Conservation (phyloP, 2,888 invertebrate species). For the Lordiphosa andalusiaca region DNA sequence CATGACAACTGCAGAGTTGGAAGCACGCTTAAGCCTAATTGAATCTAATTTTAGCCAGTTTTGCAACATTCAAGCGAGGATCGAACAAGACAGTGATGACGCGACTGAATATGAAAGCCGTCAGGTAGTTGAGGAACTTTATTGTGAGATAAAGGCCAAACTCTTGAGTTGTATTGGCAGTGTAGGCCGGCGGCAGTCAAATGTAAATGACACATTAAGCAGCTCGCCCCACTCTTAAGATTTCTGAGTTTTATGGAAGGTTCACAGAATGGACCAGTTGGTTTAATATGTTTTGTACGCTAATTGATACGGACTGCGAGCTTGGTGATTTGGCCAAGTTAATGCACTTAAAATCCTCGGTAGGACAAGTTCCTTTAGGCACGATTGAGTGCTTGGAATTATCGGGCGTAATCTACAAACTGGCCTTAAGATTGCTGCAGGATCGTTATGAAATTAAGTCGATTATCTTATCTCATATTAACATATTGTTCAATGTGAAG, state of each 20-base stretch:
- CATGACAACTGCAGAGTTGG: background rate
- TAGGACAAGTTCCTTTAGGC: conserved; percentile 7
- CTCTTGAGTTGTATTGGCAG: background rate
- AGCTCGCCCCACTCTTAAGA: conserved; percentile 7
- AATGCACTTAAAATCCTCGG: conserved; percentile 14
- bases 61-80: no score
- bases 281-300: background rate
- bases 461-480: background rate
- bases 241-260: conserved; percentile 9
- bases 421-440: background rate
- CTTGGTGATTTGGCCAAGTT: conserved; percentile 16
- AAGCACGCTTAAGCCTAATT: background rate
- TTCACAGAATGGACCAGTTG: conserved; percentile 2
- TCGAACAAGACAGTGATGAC: no score
- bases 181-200: background rate
- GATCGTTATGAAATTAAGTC: background rate
- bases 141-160: background rate
- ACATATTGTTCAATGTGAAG: no score
- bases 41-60: no score
- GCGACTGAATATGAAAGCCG: background rate
- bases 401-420: no score
- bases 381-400: background rate
- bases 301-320: conserved; percentile 10
- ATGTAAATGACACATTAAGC: background rate
- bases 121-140: background rate